A percentile compares a stretch with the other conserved stretches of the same genome.
Evolutionary conservation across 2,113 vertebrate genomes (phyloP).

Genomic region (Elaphurus davidianus): DNA sequence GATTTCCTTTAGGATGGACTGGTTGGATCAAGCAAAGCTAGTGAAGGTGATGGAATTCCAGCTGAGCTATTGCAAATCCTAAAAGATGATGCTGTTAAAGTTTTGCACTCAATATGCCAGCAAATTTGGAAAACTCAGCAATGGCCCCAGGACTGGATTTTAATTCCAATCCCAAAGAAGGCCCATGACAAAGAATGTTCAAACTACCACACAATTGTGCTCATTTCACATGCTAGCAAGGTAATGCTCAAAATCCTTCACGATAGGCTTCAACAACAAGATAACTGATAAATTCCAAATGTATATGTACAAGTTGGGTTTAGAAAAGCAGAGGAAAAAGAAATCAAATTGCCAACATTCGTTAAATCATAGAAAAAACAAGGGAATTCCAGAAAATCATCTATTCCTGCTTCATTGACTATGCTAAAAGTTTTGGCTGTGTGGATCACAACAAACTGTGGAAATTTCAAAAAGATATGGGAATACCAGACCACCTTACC

Average conservation of each 20-base stretch:
- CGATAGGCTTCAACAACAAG: neutral
- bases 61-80: neutral
- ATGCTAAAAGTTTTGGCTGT: neutral
- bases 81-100: neutral
- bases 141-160: neutral
- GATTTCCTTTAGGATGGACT: neutral
- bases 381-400: neutral
- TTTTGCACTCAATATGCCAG: neutral
- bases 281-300: neutral
- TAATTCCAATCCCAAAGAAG: neutral
- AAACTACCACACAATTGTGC: neutral
- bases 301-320: neutral
- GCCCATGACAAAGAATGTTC: neutral
- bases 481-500: neutral
- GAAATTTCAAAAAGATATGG: neutral
- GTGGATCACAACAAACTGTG: neutral
- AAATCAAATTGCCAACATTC: neutral
- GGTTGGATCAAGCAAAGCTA: neutral
- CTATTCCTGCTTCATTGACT: neutral
- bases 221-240: neutral
- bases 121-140: neutral
- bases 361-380: neutral
- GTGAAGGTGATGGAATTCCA: neutral
- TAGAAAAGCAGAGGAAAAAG: neutral
- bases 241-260: neutral